Percentiles rank a stretch among this genome's conserved stretches.
These are phyloP conservation scores for Trilocha varians DNA, from an alignment of 2,888 invertebrate genomes.

Conservation along the genomic window DNA sequence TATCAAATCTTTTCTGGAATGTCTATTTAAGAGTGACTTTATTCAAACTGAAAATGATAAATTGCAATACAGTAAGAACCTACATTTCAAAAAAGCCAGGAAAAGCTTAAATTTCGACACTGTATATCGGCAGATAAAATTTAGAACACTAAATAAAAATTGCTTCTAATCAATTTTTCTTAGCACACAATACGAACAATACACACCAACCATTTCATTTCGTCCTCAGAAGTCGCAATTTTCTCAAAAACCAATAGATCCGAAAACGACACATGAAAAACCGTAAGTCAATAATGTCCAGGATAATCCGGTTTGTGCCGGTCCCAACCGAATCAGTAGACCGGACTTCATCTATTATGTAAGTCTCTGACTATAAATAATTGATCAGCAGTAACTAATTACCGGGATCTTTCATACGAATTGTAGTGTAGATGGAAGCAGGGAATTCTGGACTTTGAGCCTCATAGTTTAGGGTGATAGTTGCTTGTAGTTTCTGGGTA, in stretches of 20 bases:
- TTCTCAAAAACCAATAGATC: neutral
- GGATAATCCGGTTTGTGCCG: conserved; percentile 2
- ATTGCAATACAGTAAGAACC: too few relatives aligned
- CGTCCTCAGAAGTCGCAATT: neutral
- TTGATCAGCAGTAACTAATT: conserved; percentile 47
- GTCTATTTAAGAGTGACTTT: too few relatives aligned
- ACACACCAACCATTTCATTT: too few relatives aligned
- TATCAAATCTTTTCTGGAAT: too few relatives aligned
- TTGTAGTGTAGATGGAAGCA: conserved; percentile 15
- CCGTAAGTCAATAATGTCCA: conserved; percentile 3
- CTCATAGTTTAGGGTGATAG: neutral
- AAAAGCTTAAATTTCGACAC: too few relatives aligned
- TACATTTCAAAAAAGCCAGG: too few relatives aligned
- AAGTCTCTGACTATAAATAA: conserved; percentile 32
- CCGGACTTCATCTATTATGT: conserved; percentile 8
- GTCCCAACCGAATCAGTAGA: conserved; percentile 1
- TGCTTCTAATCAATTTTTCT: too few relatives aligned
- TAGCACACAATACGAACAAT: too few relatives aligned
- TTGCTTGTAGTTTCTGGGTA: neutral
- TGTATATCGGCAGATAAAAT: too few relatives aligned
- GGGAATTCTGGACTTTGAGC: neutral
- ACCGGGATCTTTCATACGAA: conserved; percentile 32
- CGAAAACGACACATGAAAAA: neutral
- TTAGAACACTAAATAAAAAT: too few relatives aligned
- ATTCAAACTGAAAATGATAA: too few relatives aligned